Evolutionary conservation across 2,888 invertebrate species (phyloP).

Genomic region (Lasiommata megera): DNA sequence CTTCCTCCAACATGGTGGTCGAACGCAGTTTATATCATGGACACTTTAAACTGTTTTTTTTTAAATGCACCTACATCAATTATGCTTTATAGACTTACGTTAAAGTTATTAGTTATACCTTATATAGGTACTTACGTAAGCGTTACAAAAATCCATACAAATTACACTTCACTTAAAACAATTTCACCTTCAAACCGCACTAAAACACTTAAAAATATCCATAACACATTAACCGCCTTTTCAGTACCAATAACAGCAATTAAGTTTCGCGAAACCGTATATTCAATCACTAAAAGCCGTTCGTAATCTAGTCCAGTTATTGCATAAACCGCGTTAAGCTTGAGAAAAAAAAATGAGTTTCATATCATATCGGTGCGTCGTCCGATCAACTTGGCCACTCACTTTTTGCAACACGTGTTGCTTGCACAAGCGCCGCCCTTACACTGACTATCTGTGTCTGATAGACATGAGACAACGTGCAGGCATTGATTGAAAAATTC

Average conservation of each 20-base stretch:
- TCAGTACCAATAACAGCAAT: constrained; percentile 9
- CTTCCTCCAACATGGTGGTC: too few relatives aligned
- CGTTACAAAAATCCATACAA: background rate
- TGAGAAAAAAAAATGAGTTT: constrained; percentile 14
- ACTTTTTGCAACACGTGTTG: constrained; percentile 34
- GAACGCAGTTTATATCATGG: too few relatives aligned
- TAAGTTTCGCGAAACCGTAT: constrained; percentile 13
- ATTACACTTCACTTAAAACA: constrained; percentile 1
- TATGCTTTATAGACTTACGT: too few relatives aligned
- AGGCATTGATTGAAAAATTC: constrained; percentile 15
- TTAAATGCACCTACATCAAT: too few relatives aligned
- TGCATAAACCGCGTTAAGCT: constrained; percentile 18
- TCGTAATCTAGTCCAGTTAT: constrained; percentile 16
- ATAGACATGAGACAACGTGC: background rate
- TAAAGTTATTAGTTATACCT: too few relatives aligned
- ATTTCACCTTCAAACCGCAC: constrained; percentile 3
- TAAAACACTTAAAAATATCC: constrained; percentile 10
- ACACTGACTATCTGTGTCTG: constrained; percentile 4
- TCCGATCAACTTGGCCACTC: constrained; percentile 30
- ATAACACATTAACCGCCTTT: constrained; percentile 12
- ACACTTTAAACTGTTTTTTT: too few relatives aligned
- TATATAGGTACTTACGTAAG: background rate
- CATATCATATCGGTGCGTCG: constrained; percentile 16
- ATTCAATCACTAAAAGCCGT: constrained; percentile 21
- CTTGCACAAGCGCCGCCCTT: constrained; percentile 23